These are phyloP conservation scores for Poecilia wingei DNA, from an alignment of 2,797 vertebrate genomes.

Conservation along the genomic window DNA sequence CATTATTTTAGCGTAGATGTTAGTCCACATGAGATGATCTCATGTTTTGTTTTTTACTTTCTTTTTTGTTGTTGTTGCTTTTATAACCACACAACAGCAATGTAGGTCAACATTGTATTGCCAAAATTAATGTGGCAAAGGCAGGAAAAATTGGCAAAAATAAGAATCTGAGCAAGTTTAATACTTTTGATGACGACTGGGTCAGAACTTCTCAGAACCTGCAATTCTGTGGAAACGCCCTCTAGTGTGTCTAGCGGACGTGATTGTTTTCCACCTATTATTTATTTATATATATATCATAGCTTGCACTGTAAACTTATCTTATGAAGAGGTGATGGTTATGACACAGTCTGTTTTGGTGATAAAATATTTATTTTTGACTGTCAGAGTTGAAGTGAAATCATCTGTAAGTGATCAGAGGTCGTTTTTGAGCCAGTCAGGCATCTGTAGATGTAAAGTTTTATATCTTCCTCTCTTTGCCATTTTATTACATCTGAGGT, in stretches of 20 bases:
- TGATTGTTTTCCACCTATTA: too few relatives aligned
- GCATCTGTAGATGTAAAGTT: background rate
- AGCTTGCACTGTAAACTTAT: background rate
- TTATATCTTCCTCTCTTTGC: background rate
- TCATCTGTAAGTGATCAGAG: background rate
- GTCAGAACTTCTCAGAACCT: background rate
- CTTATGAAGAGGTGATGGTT: background rate
- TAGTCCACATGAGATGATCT: background rate
- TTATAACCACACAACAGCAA: background rate
- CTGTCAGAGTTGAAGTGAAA: background rate
- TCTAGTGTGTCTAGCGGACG: too few relatives aligned
- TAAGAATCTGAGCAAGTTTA: background rate
- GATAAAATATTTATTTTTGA: background rate
- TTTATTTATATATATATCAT: background rate
- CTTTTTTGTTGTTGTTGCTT: background rate
- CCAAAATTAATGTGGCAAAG: background rate
- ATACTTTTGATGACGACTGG: background rate
- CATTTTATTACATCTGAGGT: background rate
- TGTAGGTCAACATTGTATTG: background rate
- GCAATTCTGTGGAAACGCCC: background rate
- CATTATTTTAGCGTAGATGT: background rate
- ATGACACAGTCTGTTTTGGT: background rate
- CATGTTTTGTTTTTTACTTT: background rate
- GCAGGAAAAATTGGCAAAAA: background rate
- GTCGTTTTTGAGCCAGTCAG: background rate